Percentiles rank a stretch among this genome's conserved stretches.
phyloP scores from a whole-genome alignment of 2,888 invertebrate genomes.

The Junonia oenone region DNA sequence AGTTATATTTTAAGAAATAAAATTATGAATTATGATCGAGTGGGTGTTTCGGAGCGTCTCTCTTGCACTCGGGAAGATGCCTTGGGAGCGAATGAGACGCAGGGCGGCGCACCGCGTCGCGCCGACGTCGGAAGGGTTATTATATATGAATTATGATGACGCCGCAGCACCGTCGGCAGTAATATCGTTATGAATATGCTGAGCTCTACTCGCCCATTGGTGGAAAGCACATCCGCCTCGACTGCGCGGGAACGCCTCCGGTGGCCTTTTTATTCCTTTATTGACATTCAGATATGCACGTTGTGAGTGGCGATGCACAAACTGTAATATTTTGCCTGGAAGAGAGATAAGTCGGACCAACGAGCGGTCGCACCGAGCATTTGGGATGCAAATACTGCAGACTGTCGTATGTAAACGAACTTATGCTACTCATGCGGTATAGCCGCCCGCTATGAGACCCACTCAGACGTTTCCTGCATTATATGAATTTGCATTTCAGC shows the following conservation, averaged over 20 bases:
- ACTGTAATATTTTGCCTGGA: slow-evolving; percentile 75
- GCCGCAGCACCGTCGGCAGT: slow-evolving; percentile 72
- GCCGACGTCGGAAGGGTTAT: slow-evolving; percentile 74
- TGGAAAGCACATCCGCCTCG: slow-evolving; percentile 73
- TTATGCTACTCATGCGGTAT: slow-evolving; percentile 74
- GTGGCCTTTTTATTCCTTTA: slow-evolving; percentile 76
- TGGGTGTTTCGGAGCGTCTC: slow-evolving; percentile 55
- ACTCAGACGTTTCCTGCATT: slow-evolving; percentile 80
- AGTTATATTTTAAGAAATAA: slow-evolving; percentile 57
- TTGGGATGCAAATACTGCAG: slow-evolving; percentile 77
- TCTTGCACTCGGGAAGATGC: slow-evolving; percentile 46
- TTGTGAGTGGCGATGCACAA: slow-evolving; percentile 73
- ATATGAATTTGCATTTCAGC: slow-evolving; percentile 78
- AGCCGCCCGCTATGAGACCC: slow-evolving; percentile 74
- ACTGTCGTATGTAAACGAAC: slow-evolving; percentile 78
- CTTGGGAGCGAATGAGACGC: slow-evolving; percentile 63
- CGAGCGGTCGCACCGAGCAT: slow-evolving; percentile 67
- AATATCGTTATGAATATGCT: slow-evolving; percentile 81
- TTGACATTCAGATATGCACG: slow-evolving; percentile 79
- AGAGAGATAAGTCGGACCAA: slow-evolving; percentile 66
- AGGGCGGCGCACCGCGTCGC: slow-evolving; percentile 55
- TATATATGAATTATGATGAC: slow-evolving; percentile 80
- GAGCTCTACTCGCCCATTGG: slow-evolving; percentile 73
- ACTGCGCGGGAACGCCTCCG: slow-evolving; percentile 71
- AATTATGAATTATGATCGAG: slow-evolving; percentile 78